A percentile compares a stretch with the other conserved stretches of the same genome.
phyloP scores from a whole-genome alignment of 1,140 invertebrate species.

The Drosophila tristis region DNA sequence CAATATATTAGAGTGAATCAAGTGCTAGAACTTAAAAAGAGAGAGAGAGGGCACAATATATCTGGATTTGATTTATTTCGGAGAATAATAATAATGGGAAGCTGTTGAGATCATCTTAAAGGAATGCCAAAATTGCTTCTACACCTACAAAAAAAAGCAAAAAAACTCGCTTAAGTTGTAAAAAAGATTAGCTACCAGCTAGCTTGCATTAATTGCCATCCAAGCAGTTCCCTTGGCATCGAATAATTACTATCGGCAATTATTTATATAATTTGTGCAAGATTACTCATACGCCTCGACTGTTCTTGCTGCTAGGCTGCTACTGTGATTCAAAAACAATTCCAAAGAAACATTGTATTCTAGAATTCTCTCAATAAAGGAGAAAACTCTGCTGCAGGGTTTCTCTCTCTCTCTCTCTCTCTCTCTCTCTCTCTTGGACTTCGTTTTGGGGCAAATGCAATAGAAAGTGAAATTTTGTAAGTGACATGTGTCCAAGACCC shows the following conservation, averaged over 20 bases:
- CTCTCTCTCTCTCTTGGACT: too few species aligned
- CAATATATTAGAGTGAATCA: too few species aligned
- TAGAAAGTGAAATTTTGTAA: too few species aligned
- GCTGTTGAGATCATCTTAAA: too few species aligned
- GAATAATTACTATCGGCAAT: conserved; percentile 11
- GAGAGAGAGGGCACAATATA: too few species aligned
- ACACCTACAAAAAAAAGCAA: too few species aligned
- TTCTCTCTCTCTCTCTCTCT: background rate
- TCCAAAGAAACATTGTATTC: conserved; percentile 50
- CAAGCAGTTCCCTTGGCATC: conserved; percentile 7
- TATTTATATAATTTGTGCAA: conserved; percentile 19
- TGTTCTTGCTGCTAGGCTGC: conserved; percentile 14
- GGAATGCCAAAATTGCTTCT: too few species aligned
- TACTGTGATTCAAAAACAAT: conserved; percentile 44
- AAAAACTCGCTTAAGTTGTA: conserved; percentile 5
- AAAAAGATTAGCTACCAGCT: conserved; percentile 45
- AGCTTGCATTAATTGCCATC: conserved; percentile 11
- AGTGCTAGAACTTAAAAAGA: too few species aligned
- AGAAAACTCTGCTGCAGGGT: background rate
- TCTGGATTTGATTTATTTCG: too few species aligned
- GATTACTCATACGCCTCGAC: conserved; percentile 61
- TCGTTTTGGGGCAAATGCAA: too few species aligned
- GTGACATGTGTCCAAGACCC: too few species aligned
- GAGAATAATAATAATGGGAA: too few species aligned
- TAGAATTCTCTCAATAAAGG: background rate